phyloP scores from a whole-genome alignment of 2,888 invertebrate genomes.

The Ophion ellenae region DNA sequence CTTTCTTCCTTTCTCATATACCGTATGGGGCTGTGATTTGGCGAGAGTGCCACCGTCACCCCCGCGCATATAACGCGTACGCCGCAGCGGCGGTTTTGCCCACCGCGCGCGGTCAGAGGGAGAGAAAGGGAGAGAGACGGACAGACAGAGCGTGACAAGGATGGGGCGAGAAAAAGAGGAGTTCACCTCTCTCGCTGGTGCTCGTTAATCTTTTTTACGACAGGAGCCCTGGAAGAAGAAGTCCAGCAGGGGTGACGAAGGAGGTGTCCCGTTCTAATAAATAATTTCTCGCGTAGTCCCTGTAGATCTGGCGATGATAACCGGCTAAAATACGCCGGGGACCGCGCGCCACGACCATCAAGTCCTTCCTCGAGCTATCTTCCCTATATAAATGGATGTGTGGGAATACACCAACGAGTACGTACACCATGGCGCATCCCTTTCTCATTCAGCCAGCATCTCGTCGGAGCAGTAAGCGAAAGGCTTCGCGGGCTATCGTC shows the following conservation, averaged over 20 bases:
- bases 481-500: neutral
- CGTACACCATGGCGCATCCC: slow-evolving; percentile 26
- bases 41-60: slow-evolving; percentile 56
- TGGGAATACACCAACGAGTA: slow-evolving; percentile 2
- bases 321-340: slow-evolving; percentile 81
- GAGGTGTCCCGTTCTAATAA: slow-evolving; percentile 82
- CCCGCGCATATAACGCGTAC: slow-evolving; percentile 18
- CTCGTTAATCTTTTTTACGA: slow-evolving; percentile 83
- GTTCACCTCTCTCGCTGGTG: slow-evolving; percentile 58
- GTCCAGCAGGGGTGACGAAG: slow-evolving; percentile 77
- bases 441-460: neutral
- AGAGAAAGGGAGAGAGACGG: slow-evolving; percentile 7
- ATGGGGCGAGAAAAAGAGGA: slow-evolving; percentile 36
- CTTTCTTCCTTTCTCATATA: neutral
- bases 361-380: slow-evolving; percentile 73
- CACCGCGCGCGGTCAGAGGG: slow-evolving; percentile 53
- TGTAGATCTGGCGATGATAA: slow-evolving; percentile 84
- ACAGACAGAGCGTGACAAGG: slow-evolving; percentile 25
- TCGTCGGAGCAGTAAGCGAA: neutral
- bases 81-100: slow-evolving; percentile 42
- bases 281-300: slow-evolving; percentile 83
- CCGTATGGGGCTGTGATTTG: slow-evolving; percentile 61
- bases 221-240: slow-evolving; percentile 71
- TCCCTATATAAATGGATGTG: neutral
- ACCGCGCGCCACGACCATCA: slow-evolving; percentile 61